Conservation (phyloP, 2,113 vertebrate species). For the Mus musculus region DNA sequence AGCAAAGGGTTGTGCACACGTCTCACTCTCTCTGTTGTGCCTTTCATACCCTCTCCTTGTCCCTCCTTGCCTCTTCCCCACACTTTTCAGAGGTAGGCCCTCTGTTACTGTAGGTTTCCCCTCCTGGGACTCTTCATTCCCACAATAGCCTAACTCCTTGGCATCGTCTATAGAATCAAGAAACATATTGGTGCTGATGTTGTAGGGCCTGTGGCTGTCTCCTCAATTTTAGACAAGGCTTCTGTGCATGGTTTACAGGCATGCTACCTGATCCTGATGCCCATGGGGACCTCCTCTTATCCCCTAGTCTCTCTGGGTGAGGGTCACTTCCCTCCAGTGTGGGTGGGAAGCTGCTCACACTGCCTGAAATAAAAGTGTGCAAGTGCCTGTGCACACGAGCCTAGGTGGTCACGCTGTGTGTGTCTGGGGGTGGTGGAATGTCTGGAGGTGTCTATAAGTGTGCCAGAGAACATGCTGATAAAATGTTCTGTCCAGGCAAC, state of each 20-base stretch:
- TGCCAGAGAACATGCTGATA: background rate
- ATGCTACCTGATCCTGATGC: background rate
- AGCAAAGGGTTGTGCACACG: background rate
- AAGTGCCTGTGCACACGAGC: background rate
- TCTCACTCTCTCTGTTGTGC: background rate
- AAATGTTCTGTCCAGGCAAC: background rate
- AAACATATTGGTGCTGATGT: background rate
- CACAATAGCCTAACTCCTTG: background rate
- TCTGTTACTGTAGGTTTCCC: background rate
- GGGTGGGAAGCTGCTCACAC: background rate
- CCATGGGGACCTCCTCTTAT: background rate
- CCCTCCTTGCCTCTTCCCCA: background rate
- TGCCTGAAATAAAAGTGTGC: background rate
- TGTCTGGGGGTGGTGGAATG: background rate
- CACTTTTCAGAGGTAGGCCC: background rate
- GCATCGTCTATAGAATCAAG: background rate
- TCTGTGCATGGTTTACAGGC: background rate
- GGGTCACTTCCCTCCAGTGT: background rate
- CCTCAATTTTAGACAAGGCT: background rate
- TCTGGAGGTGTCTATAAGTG: background rate
- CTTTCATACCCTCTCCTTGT: background rate
- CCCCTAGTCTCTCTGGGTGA: background rate
- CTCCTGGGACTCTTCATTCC: background rate
- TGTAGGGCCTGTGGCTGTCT: background rate
- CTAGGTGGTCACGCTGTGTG: background rate